Percentiles rank a stretch among this genome's conserved stretches.
These are phyloP conservation scores for Callyntrura guangdongensis DNA, from an alignment of 2,888 invertebrate genomes.

Conservation along the genomic window DNA sequence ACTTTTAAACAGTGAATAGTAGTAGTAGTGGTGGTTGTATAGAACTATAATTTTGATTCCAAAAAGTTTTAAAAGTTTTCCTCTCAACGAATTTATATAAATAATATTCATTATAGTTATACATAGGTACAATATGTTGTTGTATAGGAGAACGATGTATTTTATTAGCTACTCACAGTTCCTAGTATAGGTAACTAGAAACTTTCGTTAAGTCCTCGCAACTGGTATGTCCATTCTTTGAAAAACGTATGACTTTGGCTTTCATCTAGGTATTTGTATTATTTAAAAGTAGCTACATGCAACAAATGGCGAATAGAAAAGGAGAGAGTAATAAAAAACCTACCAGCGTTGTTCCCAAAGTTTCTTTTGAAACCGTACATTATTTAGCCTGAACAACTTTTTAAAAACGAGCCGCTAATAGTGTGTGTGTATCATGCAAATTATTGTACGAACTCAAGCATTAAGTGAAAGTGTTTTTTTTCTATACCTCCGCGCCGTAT, in stretches of 20 bases:
- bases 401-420: too few relatives aligned
- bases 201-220: neutral
- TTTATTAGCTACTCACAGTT: too few relatives aligned
- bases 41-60: neutral
- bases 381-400: neutral
- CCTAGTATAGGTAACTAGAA: neutral
- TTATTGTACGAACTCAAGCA: conserved; percentile 48
- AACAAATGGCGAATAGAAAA: conserved; percentile 8
- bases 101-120: neutral
- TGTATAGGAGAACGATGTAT: neutral
- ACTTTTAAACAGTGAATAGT: conserved; percentile 40
- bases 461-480: neutral
- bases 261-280: neutral
- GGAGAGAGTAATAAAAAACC: too few relatives aligned
- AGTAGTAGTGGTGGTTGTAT: conserved; percentile 8
- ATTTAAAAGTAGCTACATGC: neutral
- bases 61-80: conserved; percentile 6
- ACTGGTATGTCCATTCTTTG: neutral
- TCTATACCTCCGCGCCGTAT: neutral
- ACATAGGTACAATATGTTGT: neutral
- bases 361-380: neutral
- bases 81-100: neutral
- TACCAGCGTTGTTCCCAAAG: neutral
- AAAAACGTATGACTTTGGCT: neutral
- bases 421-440: conserved; percentile 51